Evolutionary conservation across 2,888 invertebrate genomes (phyloP), one percentile per base, ranked within the genome.

Genomic region (Chymomyza procnemis): DNA sequence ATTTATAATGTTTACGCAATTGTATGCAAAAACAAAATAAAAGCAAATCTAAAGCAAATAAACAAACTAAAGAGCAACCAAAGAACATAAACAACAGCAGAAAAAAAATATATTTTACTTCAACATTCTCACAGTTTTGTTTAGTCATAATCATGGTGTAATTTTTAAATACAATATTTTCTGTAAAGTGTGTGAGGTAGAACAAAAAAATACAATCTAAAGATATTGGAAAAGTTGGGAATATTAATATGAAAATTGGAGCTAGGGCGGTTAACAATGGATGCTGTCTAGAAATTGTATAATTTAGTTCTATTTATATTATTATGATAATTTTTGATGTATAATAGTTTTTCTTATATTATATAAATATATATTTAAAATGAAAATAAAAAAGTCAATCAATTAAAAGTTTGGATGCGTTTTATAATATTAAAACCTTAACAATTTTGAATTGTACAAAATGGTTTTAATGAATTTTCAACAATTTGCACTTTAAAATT

Each of bases 301-400:
- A 86, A 80, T 87, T 89, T 89, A 88, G 88, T 89, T 88, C 79
- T 88, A 89, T 88, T 89, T 87, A 83, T 87, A 83, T 87, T 83
- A 87, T 87, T 83, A 83, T 87, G 71, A 85, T 88, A 78, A 86
- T 88, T 88, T 88, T 88, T 77, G 80, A 85, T 88, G 88, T 88
- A 88, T 85, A 84, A 88, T 89, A 88, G 88, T 89, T 89, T 88
- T 85, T 88, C n/a, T n/a, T n/a, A n/a, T 89, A 86, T 87, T 89
- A 88, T 88, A 89, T 85, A 78, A 71, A 74, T 30, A 75, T 54
- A 70, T 76, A 83, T 87, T 74, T 76, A 69, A 69, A 85, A 82
- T 82, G 85, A 71, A 87, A 88, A 84, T 82, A 80, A 88, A 54
- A 19, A 54, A 54, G 21, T 55, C 22, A 55, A 55, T 55, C 55